phyloP scores from a whole-genome alignment of 2,797 vertebrate species.

The Nasua narica region DNA sequence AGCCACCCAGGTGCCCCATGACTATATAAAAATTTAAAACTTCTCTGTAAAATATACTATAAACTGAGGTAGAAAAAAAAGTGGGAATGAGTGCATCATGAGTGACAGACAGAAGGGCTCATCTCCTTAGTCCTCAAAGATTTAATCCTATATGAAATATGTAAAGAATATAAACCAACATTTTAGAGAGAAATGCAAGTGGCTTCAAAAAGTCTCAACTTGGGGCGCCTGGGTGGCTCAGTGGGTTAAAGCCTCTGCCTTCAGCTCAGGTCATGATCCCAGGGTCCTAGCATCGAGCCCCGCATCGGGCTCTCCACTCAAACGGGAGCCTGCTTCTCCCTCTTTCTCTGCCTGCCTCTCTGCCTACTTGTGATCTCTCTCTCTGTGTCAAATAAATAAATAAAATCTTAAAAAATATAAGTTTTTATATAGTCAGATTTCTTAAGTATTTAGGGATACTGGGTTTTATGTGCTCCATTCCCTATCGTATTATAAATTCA shows the following conservation, averaged over 20 bases:
- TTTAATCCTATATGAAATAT: background rate
- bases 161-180: background rate
- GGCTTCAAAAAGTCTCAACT: background rate
- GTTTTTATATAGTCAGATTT: background rate
- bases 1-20: too few species aligned
- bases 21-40: too few species aligned
- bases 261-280: too few species aligned
- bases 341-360: too few species aligned
- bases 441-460: background rate
- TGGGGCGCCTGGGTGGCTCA: too few species aligned
- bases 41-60: background rate
- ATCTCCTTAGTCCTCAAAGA: background rate
- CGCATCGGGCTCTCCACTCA: too few species aligned
- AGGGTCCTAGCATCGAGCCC: too few species aligned
- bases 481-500: background rate
- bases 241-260: too few species aligned
- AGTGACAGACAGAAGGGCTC: background rate
- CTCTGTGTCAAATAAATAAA: too few species aligned
- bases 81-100: background rate
- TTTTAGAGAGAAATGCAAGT: conserved; percentile 5
- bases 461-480: background rate
- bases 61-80: background rate
- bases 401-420: too few species aligned
- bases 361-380: too few species aligned
- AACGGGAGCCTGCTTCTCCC: too few species aligned